A percentile compares a stretch with the other conserved stretches of the same genome.
phyloP scores from a whole-genome alignment of 2,113 vertebrate genomes.

The Tor tambroides region DNA sequence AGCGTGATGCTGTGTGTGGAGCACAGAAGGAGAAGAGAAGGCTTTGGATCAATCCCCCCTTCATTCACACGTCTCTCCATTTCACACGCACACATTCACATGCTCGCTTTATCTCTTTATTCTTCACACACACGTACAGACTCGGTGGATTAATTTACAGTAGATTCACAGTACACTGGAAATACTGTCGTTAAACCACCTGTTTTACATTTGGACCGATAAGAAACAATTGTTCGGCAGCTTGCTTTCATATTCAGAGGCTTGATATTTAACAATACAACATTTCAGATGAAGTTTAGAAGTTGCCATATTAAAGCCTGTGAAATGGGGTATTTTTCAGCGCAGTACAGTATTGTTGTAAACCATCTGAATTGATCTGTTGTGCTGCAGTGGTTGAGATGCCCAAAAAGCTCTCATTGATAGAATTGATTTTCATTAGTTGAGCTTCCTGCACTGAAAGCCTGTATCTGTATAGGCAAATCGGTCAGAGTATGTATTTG shows the following conservation, averaged over 20 bases:
- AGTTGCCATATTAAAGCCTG: background rate
- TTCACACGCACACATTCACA: slow-evolving; percentile 40
- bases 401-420: background rate
- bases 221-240: background rate
- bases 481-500: background rate
- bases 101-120: slow-evolving; percentile 51
- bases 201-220: background rate
- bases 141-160: slow-evolving; percentile 8
- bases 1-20: slow-evolving; percentile 1
- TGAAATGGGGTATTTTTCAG: background rate
- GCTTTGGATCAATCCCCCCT: slow-evolving; percentile 35
- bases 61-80: slow-evolving; percentile 41
- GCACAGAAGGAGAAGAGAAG: slow-evolving; percentile 36
- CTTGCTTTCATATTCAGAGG: slow-evolving; percentile 6
- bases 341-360: background rate
- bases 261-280: slow-evolving; percentile 12
- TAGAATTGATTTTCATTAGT: background rate
- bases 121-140: slow-evolving; percentile 43
- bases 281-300: background rate
- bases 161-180: slow-evolving; percentile 3
- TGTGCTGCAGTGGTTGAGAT: slow-evolving; percentile 7
- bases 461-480: background rate
- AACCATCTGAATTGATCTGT: background rate
- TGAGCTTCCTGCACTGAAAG: background rate
- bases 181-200: background rate